A percentile compares a stretch with the other conserved stretches of the same genome.
These are phyloP conservation scores for Trichogramma evanescens DNA, from an alignment of 2,888 invertebrate genomes.

Conservation along the genomic window DNA sequence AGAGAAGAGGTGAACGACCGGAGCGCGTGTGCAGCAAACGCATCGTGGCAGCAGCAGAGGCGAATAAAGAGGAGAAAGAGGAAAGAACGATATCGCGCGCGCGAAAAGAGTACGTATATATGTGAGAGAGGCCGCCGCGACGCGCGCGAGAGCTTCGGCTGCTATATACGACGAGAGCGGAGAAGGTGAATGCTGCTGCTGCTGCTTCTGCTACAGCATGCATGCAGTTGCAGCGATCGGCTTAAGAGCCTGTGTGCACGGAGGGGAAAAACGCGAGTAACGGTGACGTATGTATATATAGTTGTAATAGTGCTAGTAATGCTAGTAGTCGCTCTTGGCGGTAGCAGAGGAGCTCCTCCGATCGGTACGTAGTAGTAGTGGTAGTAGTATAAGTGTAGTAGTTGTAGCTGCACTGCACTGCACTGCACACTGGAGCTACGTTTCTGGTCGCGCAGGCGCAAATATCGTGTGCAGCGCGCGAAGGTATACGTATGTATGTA, in stretches of 20 bases:
- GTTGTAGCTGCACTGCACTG: too few species aligned
- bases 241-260: too few species aligned
- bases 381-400: too few species aligned
- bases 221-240: neutral
- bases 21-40: constrained; percentile 41
- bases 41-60: constrained; percentile 17
- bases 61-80: neutral
- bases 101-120: too few species aligned
- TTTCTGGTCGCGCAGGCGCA: too few species aligned
- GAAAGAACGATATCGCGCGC: neutral
- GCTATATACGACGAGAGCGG: constrained; percentile 6
- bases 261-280: constrained; percentile 38
- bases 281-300: constrained; percentile 40
- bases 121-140: neutral
- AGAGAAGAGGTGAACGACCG: constrained; percentile 43
- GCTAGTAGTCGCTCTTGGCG: too few species aligned
- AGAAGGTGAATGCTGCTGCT: constrained; percentile 24
- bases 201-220: neutral
- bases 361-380: too few species aligned
- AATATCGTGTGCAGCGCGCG: too few species aligned
- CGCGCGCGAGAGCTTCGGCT: constrained; percentile 17
- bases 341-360: too few species aligned
- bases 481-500: too few species aligned
- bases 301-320: too few species aligned
- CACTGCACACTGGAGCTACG: too few species aligned